Conservation (phyloP, 2,113 vertebrate species). For the Oxygymnocypris stewartii region DNA sequence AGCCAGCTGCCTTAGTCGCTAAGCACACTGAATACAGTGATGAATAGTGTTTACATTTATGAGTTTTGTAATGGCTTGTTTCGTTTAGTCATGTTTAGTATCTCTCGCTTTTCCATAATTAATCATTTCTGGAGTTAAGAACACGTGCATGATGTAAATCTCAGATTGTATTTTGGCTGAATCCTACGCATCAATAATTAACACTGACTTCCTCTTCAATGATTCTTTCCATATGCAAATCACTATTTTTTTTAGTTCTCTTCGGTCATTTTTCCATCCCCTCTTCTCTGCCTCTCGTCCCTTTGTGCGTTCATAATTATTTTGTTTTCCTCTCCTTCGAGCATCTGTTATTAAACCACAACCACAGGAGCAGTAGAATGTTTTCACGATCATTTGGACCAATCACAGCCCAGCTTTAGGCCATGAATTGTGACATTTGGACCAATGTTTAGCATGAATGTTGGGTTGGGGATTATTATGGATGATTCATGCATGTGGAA, state of each 20-base stretch:
- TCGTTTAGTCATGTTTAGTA: background rate
- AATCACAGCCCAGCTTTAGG: background rate
- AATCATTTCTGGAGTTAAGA: background rate
- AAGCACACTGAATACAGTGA: background rate
- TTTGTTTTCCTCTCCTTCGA: background rate
- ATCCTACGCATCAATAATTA: background rate
- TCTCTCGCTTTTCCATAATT: slow-evolving; percentile 12
- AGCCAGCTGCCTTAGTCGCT: background rate
- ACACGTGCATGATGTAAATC: background rate
- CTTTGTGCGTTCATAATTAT: no score
- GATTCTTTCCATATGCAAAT: background rate
- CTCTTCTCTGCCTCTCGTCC: background rate
- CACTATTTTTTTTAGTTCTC: background rate
- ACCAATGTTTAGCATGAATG: background rate
- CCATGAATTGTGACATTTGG: background rate
- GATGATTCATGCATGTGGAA: background rate
- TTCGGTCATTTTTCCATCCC: background rate
- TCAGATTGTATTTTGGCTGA: background rate
- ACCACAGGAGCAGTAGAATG: slow-evolving; percentile 11
- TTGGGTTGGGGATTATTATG: background rate
- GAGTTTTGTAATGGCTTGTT: slow-evolving; percentile 18
- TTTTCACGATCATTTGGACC: background rate
- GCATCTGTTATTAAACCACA: background rate
- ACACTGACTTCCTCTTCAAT: background rate
- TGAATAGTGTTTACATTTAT: slow-evolving; percentile 16